phyloP scores from a whole-genome alignment of 2,113 vertebrate genomes.

The Salvator merianae region DNA sequence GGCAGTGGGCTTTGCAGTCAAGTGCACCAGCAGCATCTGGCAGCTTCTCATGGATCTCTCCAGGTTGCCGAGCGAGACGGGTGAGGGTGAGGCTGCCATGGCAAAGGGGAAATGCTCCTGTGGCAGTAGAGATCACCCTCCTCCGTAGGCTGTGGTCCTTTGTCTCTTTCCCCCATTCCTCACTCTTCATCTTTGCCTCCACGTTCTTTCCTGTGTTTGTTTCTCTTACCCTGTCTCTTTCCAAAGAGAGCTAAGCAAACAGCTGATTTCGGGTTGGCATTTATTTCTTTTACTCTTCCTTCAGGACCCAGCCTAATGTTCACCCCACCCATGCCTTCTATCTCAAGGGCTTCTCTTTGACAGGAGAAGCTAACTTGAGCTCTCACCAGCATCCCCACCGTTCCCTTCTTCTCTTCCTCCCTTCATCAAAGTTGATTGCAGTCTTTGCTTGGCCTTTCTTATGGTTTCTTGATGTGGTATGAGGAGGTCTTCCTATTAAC shows the following conservation, averaged over 20 bases:
- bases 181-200: background rate
- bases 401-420: background rate
- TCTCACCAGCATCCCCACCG: slow-evolving; percentile 25
- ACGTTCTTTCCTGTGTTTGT: background rate
- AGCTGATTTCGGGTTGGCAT: background rate
- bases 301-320: background rate
- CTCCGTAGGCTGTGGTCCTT: background rate
- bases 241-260: background rate
- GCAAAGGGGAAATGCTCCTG: background rate
- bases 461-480: background rate
- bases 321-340: background rate
- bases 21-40: slow-evolving; percentile 28
- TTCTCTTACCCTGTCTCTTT: background rate
- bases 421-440: background rate
- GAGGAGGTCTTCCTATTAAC: background rate
- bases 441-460: background rate
- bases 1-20: slow-evolving; percentile 73
- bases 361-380: background rate
- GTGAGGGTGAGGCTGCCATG: background rate
- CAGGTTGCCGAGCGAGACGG: slow-evolving; percentile 15
- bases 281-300: background rate
- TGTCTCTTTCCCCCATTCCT: background rate
- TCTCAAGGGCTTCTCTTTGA: slow-evolving; percentile 18
- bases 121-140: background rate
- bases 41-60: slow-evolving; percentile 19